Evolutionary conservation across 2,113 vertebrate genomes (phyloP).

Genomic region (Eurypyga helias): DNA sequence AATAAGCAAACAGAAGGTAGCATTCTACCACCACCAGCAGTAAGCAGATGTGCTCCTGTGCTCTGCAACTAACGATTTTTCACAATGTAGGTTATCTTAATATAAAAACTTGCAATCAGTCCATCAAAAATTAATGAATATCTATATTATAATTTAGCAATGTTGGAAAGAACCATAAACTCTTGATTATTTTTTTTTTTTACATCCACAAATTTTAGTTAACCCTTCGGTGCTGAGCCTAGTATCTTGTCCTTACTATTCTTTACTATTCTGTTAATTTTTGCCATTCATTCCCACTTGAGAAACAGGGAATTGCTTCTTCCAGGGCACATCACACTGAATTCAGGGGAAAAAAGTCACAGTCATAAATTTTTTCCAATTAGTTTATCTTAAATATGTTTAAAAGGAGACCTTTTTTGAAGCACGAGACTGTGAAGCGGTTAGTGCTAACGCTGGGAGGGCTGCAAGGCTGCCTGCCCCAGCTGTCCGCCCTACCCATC

Average conservation of each 20-base stretch:
- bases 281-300: neutral
- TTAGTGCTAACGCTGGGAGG: accelerated
- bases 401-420: neutral
- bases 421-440: neutral
- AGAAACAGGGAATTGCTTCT: neutral
- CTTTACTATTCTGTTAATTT: neutral
- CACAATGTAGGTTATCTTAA: neutral
- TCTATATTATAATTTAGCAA: neutral
- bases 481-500: neutral
- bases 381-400: neutral
- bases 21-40: neutral
- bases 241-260: neutral
- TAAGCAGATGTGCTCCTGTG: neutral
- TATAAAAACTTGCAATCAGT: neutral
- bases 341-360: neutral
- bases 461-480: neutral
- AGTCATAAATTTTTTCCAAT: neutral
- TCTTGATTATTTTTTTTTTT: neutral
- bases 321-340: neutral
- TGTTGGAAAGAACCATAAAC: neutral
- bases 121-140: neutral
- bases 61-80: neutral
- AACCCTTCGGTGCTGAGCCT: neutral
- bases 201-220: neutral
- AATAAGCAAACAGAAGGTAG: neutral